A percentile compares a stretch with the other conserved stretches of the same genome.
phyloP scores from a whole-genome alignment of 1,140 invertebrate genomes.

The Oedothorax gibbosus region DNA sequence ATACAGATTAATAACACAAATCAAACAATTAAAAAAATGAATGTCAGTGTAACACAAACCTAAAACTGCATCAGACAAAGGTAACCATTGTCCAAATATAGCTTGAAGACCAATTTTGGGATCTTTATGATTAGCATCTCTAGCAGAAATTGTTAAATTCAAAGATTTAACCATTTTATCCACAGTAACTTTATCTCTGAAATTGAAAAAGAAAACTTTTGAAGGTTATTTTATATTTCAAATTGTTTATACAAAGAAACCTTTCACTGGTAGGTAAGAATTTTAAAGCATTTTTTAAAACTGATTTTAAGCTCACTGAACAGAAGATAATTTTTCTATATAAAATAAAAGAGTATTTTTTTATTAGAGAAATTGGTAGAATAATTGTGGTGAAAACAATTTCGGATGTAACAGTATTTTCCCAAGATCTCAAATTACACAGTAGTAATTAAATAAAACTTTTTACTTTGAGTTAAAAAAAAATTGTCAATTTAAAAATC shows the following conservation, averaged over 20 bases:
- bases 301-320: too few relatives aligned
- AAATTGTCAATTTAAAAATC: too few relatives aligned
- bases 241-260: neutral
- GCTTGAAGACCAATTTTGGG: constrained; percentile 81
- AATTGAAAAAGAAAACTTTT: constrained; percentile 43
- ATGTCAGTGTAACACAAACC: constrained; percentile 65
- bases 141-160: constrained; percentile 79
- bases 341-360: too few relatives aligned
- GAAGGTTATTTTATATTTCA: neutral
- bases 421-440: too few relatives aligned
- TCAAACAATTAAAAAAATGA: neutral
- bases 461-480: too few relatives aligned
- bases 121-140: constrained; percentile 85
- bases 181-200: constrained; percentile 82
- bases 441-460: too few relatives aligned
- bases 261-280: neutral
- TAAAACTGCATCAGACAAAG: constrained; percentile 82
- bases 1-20: neutral
- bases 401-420: too few relatives aligned
- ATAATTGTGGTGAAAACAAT: too few relatives aligned
- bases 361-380: too few relatives aligned
- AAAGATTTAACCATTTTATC: constrained; percentile 85
- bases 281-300: neutral
- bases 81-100: constrained; percentile 89
- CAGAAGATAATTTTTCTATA: too few relatives aligned